Evolutionary conservation across 2,888 invertebrate genomes (phyloP), one percentile per base, ranked within the genome.

Genomic region (Thymelicus acteon): DNA sequence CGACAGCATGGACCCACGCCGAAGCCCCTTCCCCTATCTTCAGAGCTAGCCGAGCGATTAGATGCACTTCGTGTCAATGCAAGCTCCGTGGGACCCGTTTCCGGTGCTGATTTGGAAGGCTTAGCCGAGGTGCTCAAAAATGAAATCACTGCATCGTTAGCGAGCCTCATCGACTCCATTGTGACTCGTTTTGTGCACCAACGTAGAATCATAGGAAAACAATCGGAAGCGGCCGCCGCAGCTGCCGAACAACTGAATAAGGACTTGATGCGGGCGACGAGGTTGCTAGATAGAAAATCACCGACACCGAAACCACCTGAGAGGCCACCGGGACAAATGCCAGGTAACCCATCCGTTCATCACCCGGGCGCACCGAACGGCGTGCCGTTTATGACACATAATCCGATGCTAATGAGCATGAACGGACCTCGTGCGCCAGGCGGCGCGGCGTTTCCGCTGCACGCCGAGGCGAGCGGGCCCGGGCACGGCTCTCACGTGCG

Each of bases 101-200:
- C 96, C 1, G 97, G 96, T 13, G 95, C 97, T 5, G 98, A 98
- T 82, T 94, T 98, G 7, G 97, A 98, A 85, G 97, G 97, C 67
- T 94, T 99, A 65, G 98, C 98, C n/a, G 98, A 98, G 82, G 96
- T 97, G 69, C 95, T 99, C 6, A 99, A 99, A 92, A 96, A 96
- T 66, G 98, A 99, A 93, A 97, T 99, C 76, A 96, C 97, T 37
- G 95, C 97, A 49, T 97, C 97, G 0, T 90, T 99, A 60, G 96
- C 97, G 19, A 97, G 96, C 77, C 94, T 98, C 60, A 97, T 99
- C 77, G 98, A 99, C 88, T 97, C 97, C 24, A 97, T 98, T 73
- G 95, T 98, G 73, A 96, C 97, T 40, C 95, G 97, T 78, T 98
- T 97, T 83, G 96, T 97, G 73, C 97, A 97, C 78, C 97, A 97